A percentile compares a stretch with the other conserved stretches of the same genome.
phyloP scores from a whole-genome alignment of 2,113 vertebrate genomes.

The Sinocyclocheilus maitianheensis region DNA sequence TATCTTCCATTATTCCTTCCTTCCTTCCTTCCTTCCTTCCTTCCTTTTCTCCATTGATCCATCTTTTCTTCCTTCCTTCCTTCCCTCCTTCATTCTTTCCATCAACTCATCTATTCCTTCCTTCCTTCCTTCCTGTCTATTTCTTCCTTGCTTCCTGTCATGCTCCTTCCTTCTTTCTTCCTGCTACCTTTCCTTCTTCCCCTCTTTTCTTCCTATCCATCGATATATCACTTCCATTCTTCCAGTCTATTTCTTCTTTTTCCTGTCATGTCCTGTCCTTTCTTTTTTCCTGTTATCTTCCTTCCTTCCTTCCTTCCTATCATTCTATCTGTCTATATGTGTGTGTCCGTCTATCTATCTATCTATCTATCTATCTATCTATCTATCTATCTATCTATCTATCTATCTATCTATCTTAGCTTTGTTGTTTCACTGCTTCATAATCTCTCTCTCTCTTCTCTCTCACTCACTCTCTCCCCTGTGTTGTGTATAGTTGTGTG shows the following conservation, averaged over 20 bases:
- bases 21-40: no score
- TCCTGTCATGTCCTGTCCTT: not conserved
- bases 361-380: not conserved
- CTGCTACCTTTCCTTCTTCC: not conserved
- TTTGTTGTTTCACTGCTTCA: not conserved
- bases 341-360: not conserved
- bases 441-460: not conserved
- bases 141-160: no score
- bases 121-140: no score
- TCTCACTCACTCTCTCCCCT: not conserved
- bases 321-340: not conserved
- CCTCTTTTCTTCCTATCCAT: not conserved
- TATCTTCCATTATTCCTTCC: no score
- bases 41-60: no score
- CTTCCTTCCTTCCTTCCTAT: not conserved
- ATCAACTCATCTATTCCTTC: no score
- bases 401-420: not conserved
- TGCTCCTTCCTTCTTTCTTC: no score
- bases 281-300: not conserved
- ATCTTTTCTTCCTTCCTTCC: no score
- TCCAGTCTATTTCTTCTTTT: not conserved
- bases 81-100: no score
- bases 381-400: not conserved
- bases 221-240: not conserved
- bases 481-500: constrained; percentile 19